Evolutionary conservation across 2,797 vertebrate genomes (phyloP).

Genomic region (Sebastes oblongus): DNA sequence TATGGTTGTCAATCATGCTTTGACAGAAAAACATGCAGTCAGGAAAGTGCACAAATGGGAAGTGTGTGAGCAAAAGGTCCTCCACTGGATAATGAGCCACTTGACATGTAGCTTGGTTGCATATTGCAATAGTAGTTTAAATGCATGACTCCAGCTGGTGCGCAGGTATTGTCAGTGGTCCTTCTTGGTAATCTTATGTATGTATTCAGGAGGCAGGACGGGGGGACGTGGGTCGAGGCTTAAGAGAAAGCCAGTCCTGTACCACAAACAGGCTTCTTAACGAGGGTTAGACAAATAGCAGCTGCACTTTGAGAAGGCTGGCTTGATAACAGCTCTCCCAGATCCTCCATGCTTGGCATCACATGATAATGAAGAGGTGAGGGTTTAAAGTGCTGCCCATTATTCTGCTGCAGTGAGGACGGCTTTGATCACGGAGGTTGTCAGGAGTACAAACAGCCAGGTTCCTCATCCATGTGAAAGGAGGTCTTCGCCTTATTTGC

Average conservation of each 20-base stretch:
- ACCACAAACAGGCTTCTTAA: slow-evolving; percentile 22
- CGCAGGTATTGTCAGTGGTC: not conserved
- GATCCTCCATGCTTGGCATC: slow-evolving; percentile 58
- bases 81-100: not conserved
- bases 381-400: slow-evolving; percentile 59
- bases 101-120: not conserved
- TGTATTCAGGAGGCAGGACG: not conserved
- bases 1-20: not conserved
- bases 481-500: slow-evolving; percentile 14
- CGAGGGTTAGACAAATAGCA: slow-evolving; percentile 55
- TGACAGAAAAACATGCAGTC: not conserved
- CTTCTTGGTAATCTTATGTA: not conserved
- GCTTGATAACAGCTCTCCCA: slow-evolving; percentile 49
- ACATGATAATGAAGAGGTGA: slow-evolving; percentile 67
- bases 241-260: slow-evolving; percentile 7
- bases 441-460: slow-evolving; percentile 34
- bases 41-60: not conserved
- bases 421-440: slow-evolving; percentile 60
- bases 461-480: slow-evolving; percentile 31
- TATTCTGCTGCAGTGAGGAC: slow-evolving; percentile 42
- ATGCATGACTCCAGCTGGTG: not conserved
- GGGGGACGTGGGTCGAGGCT: not conserved
- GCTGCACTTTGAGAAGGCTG: slow-evolving; percentile 41
- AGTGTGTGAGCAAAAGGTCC: not conserved
- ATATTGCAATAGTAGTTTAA: not conserved